phyloP scores from a whole-genome alignment of 2,888 invertebrate genomes.

The Eupithecia insigniata region DNA sequence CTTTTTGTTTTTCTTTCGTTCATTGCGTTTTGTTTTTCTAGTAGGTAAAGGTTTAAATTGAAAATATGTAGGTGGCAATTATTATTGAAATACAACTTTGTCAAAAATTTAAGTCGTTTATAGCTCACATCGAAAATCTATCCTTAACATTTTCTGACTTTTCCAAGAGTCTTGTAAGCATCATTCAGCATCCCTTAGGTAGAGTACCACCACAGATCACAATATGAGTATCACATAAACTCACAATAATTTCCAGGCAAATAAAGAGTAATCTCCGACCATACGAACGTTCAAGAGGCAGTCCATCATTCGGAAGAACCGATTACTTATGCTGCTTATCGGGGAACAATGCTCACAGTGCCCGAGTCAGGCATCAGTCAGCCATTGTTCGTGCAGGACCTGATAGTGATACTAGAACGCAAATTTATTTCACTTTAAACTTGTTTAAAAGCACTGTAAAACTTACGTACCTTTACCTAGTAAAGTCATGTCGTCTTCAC shows the following conservation, averaged over 20 bases:
- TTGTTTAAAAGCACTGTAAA: conserved; percentile 9
- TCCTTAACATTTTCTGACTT: neutral
- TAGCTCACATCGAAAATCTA: neutral
- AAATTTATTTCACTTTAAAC: conserved; percentile 42
- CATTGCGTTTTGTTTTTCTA: neutral
- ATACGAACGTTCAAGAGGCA: conserved; percentile 58
- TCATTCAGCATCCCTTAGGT: neutral
- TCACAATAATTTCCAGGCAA: conserved; percentile 21
- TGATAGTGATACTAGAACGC: conserved; percentile 43
- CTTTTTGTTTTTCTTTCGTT: neutral
- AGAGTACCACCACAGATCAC: no score
- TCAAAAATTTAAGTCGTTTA: neutral
- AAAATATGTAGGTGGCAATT: neutral
- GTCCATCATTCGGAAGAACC: conserved; percentile 65
- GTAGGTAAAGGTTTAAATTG: no score
- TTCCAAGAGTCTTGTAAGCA: no score
- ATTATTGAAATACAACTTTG: neutral
- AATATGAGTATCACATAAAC: neutral
- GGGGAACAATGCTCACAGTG: conserved; percentile 67
- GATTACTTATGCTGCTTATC: conserved; percentile 75
- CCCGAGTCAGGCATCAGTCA: conserved; percentile 62
- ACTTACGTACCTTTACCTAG: neutral
- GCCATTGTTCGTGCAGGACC: conserved; percentile 53
- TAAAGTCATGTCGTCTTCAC: neutral
- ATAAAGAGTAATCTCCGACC: conserved; percentile 58